Evolutionary conservation across 2,888 invertebrate species (phyloP).

Genomic region (Dilophus febrilis): DNA sequence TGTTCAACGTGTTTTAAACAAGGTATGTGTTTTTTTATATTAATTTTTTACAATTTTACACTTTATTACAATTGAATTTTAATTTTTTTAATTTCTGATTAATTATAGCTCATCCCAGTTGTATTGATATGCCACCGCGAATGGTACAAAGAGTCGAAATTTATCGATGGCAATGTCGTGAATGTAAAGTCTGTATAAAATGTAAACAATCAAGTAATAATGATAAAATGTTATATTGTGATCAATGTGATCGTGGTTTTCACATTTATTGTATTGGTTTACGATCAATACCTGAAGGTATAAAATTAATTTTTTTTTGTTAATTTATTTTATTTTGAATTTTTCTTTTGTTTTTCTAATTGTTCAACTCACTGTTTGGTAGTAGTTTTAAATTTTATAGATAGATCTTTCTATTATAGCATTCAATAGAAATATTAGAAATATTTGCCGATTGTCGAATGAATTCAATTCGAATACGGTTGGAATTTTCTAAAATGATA

Average conservation of each 20-base stretch:
- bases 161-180: conserved; percentile 87
- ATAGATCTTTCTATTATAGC: too few species aligned
- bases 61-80: conserved; percentile 1
- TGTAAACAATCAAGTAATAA: conserved; percentile 70
- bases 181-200: conserved; percentile 77
- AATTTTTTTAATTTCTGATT: background rate
- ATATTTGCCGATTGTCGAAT: too few species aligned
- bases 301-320: too few species aligned
- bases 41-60: background rate
- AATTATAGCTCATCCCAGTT: conserved; percentile 61
- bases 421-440: too few species aligned
- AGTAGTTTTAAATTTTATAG: too few species aligned
- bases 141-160: conserved; percentile 69
- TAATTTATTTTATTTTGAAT: too few species aligned
- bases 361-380: too few species aligned
- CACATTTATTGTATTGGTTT: conserved; percentile 84
- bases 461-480: too few species aligned
- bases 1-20: conserved; percentile 40
- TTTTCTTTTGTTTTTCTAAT: background rate
- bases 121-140: conserved; percentile 66
- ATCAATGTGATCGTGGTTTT: conserved; percentile 86
- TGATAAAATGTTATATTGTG: conserved; percentile 87
- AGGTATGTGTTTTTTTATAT: conserved; percentile 26
- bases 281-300: conserved; percentile 43
- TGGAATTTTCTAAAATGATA: too few species aligned